These are phyloP conservation scores for Gila orcuttii DNA, from an alignment of 2,113 vertebrate genomes.

Conservation along the genomic window DNA sequence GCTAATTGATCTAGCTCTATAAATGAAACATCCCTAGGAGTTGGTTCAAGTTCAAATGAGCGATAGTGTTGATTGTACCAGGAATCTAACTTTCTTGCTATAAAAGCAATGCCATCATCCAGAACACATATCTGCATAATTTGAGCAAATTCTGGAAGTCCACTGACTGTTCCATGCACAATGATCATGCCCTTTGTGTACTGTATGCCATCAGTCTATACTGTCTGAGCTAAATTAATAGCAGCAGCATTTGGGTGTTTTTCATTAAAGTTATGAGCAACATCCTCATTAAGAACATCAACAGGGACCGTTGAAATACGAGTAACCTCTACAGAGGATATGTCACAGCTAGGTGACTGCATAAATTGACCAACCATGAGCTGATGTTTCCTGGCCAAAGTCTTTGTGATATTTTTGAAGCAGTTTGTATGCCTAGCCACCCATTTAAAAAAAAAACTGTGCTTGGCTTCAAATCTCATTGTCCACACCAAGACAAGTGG, in stretches of 20 bases:
- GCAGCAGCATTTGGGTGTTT: too few species aligned
- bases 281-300: too few species aligned
- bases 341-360: not conserved
- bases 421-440: slow-evolving; percentile 56
- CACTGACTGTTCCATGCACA: too few species aligned
- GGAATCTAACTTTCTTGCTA: slow-evolving; percentile 40
- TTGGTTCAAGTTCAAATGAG: slow-evolving; percentile 34
- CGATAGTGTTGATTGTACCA: slow-evolving; percentile 53
- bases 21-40: slow-evolving; percentile 36
- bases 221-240: too few species aligned
- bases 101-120: slow-evolving; percentile 37
- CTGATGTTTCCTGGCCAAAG: slow-evolving; percentile 48
- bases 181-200: too few species aligned
- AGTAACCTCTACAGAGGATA: too few species aligned
- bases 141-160: too few species aligned
- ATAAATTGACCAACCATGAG: slow-evolving; percentile 34
- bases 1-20: slow-evolving; percentile 26
- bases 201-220: too few species aligned
- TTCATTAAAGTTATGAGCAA: too few species aligned
- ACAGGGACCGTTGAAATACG: too few species aligned
- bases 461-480: slow-evolving; percentile 32
- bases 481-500: slow-evolving; percentile 49
- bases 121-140: slow-evolving; percentile 42
- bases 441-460: slow-evolving; percentile 54
- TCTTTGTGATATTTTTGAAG: slow-evolving; percentile 54